Base-by-base conservation (phyloP, 2,113 vertebrate species). In the Chionomys nivalis region DNA sequence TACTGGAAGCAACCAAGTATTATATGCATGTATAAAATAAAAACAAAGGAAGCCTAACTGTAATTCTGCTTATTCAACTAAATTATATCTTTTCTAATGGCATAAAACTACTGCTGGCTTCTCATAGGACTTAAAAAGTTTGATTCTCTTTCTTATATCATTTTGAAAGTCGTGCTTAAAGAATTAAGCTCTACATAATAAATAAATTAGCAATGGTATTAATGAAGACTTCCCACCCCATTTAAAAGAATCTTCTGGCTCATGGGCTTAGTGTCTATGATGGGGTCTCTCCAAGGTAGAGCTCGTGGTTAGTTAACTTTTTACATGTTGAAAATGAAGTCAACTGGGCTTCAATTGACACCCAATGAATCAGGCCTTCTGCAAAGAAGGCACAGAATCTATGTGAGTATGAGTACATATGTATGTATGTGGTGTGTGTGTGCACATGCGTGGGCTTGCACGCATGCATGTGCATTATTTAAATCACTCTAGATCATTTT, bases 41-140 rank as follows among this genome's bases (percentile, higher is more conserved):
- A 96, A 87, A 44, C 47, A 94, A 91, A 81, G 11, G 55, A 87
- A 94, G 76, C 33, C 16, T 72, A 89, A 78, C 55, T 79, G 5
- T 94, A 96, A 86, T 94, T 96, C 82, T 89, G 26, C 77, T 86
- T 89, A 93, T 70, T 70, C 52, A 87, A 93, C 70, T 81, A 68
- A 90, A 92, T 76, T 72, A 79, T 87, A 58, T 76, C n/a, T 33
- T 44, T 39, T 44, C 9, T 49, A 93, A 92, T 52, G 42, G 55
- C 24, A 79, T 90, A 75, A 82, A 85, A 86, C 81, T 83, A 36
- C 47, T 81, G 83, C 94, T 61, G 65, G 17, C 19, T 28, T 79
- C 55, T 73, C 61, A 42, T 31, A 52, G 49, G 78, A 90, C 68
- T 77, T 96, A 24, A 73, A 89, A 90, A 73, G 79, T 39, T 89